A percentile compares a stretch with the other conserved stretches of the same genome.
Conservation (phyloP, 1,140 invertebrate species). For the Rhysida immarginata region DNA sequence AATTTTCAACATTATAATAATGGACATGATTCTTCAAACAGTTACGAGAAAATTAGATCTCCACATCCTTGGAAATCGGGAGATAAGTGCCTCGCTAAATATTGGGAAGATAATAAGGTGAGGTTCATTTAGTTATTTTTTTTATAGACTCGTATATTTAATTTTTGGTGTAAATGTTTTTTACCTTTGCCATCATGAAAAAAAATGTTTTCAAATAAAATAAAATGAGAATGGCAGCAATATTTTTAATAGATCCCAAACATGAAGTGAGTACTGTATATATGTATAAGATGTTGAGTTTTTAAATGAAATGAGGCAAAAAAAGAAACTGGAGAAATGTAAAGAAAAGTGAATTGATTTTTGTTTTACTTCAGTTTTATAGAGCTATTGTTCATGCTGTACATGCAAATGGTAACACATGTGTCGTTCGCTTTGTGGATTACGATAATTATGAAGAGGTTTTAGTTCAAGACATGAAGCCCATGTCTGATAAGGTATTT, state of each 20-base stretch:
- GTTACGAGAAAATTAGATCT: not conserved
- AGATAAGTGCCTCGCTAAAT: slow-evolving; percentile 69
- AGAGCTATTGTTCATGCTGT: slow-evolving; percentile 63
- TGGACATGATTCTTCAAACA: not conserved
- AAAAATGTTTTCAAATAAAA: too few relatives aligned
- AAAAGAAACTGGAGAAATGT: not conserved
- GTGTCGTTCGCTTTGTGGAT: slow-evolving; percentile 66
- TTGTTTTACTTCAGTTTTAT: slow-evolving; percentile 52
- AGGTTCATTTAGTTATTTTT: too few relatives aligned
- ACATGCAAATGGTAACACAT: slow-evolving; percentile 46
- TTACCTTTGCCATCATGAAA: too few relatives aligned
- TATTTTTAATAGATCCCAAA: too few relatives aligned
- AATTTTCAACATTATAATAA: too few relatives aligned
- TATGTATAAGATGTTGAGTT: not conserved
- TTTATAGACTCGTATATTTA: too few relatives aligned
- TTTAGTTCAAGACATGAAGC: slow-evolving; percentile 29
- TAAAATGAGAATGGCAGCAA: too few relatives aligned
- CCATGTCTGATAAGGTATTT: too few relatives aligned
- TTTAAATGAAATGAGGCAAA: not conserved
- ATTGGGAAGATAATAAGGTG: slow-evolving; percentile 82
- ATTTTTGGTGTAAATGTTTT: too few relatives aligned
- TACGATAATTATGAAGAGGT: slow-evolving; percentile 84
- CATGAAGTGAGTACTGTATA: not conserved
- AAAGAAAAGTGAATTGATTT: too few relatives aligned
- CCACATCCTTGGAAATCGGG: slow-evolving; percentile 46